Evolutionary conservation across 2,113 vertebrate species (phyloP), one percentile per base, ranked within the genome.

Genomic region (Cardinalis cardinalis): DNA sequence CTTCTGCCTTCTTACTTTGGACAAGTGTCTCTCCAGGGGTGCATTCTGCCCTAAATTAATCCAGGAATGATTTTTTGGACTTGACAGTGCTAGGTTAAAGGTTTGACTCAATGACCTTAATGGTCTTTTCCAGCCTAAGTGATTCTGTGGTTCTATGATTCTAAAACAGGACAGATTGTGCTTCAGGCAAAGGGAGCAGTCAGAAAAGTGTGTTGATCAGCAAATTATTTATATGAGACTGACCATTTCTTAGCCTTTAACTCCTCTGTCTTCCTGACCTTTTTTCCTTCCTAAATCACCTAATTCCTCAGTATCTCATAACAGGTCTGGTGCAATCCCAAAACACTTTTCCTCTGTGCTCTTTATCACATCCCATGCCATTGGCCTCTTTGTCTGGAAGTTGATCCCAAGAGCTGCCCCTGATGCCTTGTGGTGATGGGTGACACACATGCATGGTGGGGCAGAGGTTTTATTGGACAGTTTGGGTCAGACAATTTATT

Each of bases 281-380:
- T 23, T 43, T 14, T 69, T 63, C 19, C 49, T 85, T 46, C 24
- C 12, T 28, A 44, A 52, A 69, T 34, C 9, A 49, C 14, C 7
- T 61, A 32, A 43, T 28, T 44, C 10, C 18, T 73, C 15, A 5
- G 9, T 16, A 68, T 24, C 5, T 21, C 34, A 13, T 43, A 64
- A 31, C 1, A 43, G 12, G 7, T 32, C 11, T 24, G 2, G 5
- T 44, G 29, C 3, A 51, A 36, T 23, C 14, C 26, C 38, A 46
- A 43, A 76, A 9, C 4, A 24, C 3, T 63, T 58, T 76, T 52
- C 3, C 3, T 52, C 23, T 43, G 9, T 6, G 7, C 31, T 60
- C 25, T 38, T 32, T 25, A 65, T 8, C 2, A 10, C 0, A 0
- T 23, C 38, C 23, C 10, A 77, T 3, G 5, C 7, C n/a, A 41